These are phyloP conservation scores for Sesia apiformis DNA, from an alignment of 2,888 invertebrate genomes.

Conservation along the genomic window DNA sequence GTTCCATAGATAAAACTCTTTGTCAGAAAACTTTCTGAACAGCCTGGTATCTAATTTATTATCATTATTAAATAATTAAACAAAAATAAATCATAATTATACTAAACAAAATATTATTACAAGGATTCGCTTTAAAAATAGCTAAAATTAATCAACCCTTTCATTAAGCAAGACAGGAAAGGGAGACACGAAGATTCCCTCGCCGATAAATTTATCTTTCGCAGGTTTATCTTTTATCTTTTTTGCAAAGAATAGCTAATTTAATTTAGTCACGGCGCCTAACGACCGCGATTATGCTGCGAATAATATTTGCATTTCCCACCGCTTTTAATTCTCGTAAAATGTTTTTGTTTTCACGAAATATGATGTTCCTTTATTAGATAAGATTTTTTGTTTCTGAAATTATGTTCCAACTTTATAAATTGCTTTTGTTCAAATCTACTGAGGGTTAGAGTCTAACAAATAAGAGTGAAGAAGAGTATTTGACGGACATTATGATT, in stretches of 20 bases:
- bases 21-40: too few species aligned
- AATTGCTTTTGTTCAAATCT: not conserved
- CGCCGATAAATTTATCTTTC: not conserved
- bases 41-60: too few species aligned
- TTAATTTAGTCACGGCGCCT: not conserved
- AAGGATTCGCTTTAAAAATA: not conserved
- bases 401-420: not conserved
- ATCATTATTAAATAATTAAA: too few species aligned
- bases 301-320: constrained; percentile 9
- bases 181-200: not conserved
- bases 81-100: too few species aligned
- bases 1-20: too few species aligned
- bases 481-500: too few species aligned
- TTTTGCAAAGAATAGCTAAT: not conserved
- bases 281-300: constrained; percentile 8
- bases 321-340: not conserved
- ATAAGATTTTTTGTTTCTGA: not conserved
- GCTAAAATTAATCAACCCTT: not conserved
- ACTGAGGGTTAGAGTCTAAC: not conserved
- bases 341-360: not conserved
- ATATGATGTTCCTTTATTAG: not conserved
- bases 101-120: not conserved
- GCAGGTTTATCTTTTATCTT: not conserved
- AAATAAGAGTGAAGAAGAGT: too few species aligned
- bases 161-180: not conserved